Evolutionary conservation across 2,113 vertebrate species (phyloP).

Genomic region (Caloenas nicobarica): DNA sequence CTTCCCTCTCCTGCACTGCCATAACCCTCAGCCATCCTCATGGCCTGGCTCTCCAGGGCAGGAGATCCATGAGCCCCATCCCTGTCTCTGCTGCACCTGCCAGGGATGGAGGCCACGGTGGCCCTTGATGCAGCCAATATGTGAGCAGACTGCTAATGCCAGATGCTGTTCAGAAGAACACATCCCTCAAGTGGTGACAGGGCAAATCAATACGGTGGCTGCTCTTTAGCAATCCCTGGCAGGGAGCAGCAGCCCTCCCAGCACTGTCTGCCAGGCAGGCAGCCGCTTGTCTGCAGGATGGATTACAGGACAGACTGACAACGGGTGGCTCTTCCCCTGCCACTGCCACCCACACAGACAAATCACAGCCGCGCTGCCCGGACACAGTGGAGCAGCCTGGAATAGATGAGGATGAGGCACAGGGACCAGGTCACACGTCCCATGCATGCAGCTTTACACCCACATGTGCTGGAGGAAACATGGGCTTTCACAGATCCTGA

Average conservation of each 20-base stretch:
- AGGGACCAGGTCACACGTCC: neutral
- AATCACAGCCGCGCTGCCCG: neutral
- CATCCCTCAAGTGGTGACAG: neutral
- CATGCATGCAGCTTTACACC: fast-evolving
- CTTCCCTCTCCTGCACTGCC: neutral
- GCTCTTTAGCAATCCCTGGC: neutral
- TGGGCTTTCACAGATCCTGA: fast-evolving
- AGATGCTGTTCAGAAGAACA: neutral
- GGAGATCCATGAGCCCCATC: neutral
- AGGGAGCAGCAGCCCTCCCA: neutral
- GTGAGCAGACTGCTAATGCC: neutral
- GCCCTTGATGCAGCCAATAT: neutral
- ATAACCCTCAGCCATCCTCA: neutral
- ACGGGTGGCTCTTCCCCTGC: neutral
- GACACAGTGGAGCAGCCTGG: neutral
- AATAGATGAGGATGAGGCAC: too few species aligned
- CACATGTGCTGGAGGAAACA: neutral
- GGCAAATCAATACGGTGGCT: neutral
- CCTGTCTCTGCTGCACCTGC: neutral
- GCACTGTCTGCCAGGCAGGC: neutral
- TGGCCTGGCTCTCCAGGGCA: neutral
- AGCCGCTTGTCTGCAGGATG: neutral
- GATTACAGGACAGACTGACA: neutral
- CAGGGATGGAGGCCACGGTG: neutral
- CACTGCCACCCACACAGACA: neutral